These are phyloP conservation scores for Megamerina dolium DNA, from an alignment of 2,888 invertebrate genomes.

Conservation along the genomic window DNA sequence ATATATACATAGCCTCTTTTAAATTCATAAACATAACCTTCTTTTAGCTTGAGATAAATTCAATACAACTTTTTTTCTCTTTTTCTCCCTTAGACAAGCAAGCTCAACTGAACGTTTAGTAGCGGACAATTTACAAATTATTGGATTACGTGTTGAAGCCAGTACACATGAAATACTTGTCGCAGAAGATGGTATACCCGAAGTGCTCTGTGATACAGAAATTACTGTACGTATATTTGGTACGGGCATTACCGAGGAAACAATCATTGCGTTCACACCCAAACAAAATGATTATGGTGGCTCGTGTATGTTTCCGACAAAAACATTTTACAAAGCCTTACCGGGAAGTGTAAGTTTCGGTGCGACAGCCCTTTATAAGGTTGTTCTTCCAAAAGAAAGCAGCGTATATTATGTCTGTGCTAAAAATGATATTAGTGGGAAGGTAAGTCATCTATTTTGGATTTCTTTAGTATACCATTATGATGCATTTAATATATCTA, in stretches of 20 bases:
- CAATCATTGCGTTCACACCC: conserved; percentile 67
- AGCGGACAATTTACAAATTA: no score
- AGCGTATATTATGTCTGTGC: conserved; percentile 54
- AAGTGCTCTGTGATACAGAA: conserved; percentile 57
- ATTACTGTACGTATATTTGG: conserved; percentile 71
- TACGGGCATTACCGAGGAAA: conserved; percentile 58
- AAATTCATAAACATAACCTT: no score
- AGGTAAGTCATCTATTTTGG: no score
- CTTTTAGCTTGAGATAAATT: no score
- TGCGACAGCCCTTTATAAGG: conserved; percentile 54
- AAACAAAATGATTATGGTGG: conserved; percentile 53
- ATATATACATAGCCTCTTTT: no score
- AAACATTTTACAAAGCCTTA: conserved; percentile 49
- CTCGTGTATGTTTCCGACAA: conserved; percentile 51
- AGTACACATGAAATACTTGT: conserved; percentile 26
- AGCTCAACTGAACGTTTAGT: no score
- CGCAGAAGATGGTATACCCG: conserved; percentile 56
- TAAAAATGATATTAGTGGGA: conserved; percentile 38
- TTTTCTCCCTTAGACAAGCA: no score
- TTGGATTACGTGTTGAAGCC: conserved; percentile 35
- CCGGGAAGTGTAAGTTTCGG: conserved; percentile 44
- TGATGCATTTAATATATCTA: background rate
- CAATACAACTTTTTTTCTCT: no score
- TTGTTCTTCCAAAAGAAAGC: conserved; percentile 50
- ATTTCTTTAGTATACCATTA: no score